A percentile compares a stretch with the other conserved stretches of the same genome.
Evolutionary conservation across 2,888 invertebrate species (phyloP).

Genomic region (Drosophila villosipedis): DNA sequence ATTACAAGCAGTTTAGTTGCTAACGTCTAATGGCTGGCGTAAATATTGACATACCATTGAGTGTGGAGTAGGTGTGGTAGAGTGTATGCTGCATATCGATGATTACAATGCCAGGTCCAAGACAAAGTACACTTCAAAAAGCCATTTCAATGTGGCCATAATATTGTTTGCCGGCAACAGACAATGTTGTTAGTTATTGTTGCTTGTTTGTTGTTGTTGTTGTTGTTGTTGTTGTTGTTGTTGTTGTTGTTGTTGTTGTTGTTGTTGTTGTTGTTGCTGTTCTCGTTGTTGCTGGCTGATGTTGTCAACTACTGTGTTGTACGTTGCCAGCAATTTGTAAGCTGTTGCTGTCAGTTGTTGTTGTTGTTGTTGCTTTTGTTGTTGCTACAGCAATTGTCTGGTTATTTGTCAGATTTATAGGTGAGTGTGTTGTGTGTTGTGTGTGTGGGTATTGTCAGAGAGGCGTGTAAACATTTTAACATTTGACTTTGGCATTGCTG

Average conservation of each 20-base stretch:
- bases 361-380: conserved; percentile 28
- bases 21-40: conserved; percentile 41
- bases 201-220: background rate
- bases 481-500: conserved; percentile 42
- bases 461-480: conserved; percentile 67
- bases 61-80: background rate
- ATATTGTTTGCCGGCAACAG: conserved; percentile 44
- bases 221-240: conserved; percentile 9
- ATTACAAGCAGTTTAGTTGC: conserved; percentile 55
- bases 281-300: conserved; percentile 35
- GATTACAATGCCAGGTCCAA: conserved; percentile 47
- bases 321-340: conserved; percentile 59
- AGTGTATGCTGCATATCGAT: conserved; percentile 31
- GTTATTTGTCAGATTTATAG: conserved; percentile 67
- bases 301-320: conserved; percentile 62
- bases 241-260: conserved; percentile 8
- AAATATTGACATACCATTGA: conserved; percentile 63
- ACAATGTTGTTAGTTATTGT: conserved; percentile 23
- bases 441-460: conserved; percentile 49
- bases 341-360: conserved; percentile 45
- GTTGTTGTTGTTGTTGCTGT: conserved; percentile 7
- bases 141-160: conserved; percentile 40
- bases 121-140: conserved; percentile 37
- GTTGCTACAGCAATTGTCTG: conserved; percentile 52
- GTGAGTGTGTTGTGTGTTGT: conserved; percentile 35